Evolutionary conservation across 2,113 vertebrate species (phyloP), one percentile per base, ranked within the genome.

Genomic region (Beaufortia kweichowensis): DNA sequence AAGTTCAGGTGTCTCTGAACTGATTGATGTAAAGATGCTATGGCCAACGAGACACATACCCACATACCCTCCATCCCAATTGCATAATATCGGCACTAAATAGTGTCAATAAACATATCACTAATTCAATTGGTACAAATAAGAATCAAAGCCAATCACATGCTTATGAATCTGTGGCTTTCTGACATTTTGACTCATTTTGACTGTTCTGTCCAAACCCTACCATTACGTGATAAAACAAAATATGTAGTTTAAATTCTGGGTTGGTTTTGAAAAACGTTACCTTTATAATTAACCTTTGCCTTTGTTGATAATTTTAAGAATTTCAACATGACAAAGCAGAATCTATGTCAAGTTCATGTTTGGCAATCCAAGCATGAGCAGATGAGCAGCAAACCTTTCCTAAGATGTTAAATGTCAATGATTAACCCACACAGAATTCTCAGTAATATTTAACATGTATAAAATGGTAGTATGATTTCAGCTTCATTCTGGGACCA

Each of bases 211-310:
- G 3, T 35, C 33, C 9, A 35, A 35, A 35, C 33, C 5, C 33
- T 35, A 35, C 33, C 24, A 10, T 10, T 21, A 9, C 56, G 1
- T n/a, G 15, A 39, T 39, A 35, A 39, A 64, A 64, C 6, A 41
- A 41, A 41, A n/a, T n/a, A n/a, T n/a, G n/a, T n/a, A n/a, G n/a
- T n/a, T n/a, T 29, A 6, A 15, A 64, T 63, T 31, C n/a, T 28
- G 39, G 41, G 48, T 21, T 33, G 12, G 5, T 21, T 75, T 59
- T 55, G 53, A 61, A 68, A 50, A 43, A 74, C 60, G 71, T 86
- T 53, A 71, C 79, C 70, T 82, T 81, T 75, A 59, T 69, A 60
- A 62, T 89, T 88, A 88, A 90, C 89, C 87, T 90, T 91, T 78
- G 87, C 73, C 88, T 88, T 14, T 67, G 71, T 31, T 84, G 90